Percentiles rank a stretch among this genome's conserved stretches.
These are phyloP conservation scores for Casuarius casuarius DNA, from an alignment of 2,113 vertebrate genomes.

Conservation along the genomic window DNA sequence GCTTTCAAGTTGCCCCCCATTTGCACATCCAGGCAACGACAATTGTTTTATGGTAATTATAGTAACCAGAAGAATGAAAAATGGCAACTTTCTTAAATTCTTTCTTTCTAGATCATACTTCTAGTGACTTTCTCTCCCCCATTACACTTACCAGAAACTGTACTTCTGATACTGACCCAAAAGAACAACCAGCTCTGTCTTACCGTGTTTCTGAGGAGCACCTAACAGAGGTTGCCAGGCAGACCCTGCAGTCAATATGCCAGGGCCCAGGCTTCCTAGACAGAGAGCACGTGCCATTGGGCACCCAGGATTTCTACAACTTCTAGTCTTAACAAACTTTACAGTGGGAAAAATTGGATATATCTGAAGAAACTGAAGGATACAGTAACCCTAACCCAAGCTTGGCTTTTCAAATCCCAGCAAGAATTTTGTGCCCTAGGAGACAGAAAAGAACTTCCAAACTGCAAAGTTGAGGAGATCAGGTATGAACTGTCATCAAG, in stretches of 20 bases:
- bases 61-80: neutral
- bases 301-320: neutral
- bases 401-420: neutral
- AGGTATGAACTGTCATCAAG: neutral
- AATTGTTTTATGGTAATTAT: neutral
- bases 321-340: neutral
- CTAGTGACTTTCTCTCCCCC: neutral
- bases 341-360: neutral
- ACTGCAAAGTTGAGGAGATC: too few relatives aligned
- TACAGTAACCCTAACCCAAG: neutral
- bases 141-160: accelerated
- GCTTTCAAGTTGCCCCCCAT: neutral
- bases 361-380: neutral
- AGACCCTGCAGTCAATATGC: neutral
- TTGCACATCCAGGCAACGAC: neutral
- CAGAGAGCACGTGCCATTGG: accelerated
- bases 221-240: neutral
- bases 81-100: neutral
- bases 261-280: neutral
- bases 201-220: neutral
- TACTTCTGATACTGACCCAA: too few relatives aligned
- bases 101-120: neutral
- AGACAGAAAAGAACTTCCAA: neutral
- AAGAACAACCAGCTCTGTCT: accelerated
- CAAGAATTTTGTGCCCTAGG: neutral